Evolutionary conservation across 2,888 invertebrate species (phyloP).

Genomic region (Nowickia ferox): DNA sequence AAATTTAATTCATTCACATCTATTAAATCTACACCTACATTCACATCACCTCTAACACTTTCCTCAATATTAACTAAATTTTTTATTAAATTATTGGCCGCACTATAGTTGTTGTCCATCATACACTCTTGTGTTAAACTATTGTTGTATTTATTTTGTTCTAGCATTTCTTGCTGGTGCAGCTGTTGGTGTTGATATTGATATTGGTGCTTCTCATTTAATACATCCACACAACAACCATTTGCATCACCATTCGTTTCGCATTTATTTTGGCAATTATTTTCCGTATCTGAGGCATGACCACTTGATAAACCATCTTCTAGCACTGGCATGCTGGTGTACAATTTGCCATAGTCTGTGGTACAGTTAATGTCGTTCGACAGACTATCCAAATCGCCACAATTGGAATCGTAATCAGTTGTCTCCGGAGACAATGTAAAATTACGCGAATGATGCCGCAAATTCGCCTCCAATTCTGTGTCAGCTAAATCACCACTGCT

Average conservation of each 20-base stretch:
- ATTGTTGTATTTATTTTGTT: conserved; percentile 75
- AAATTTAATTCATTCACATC: conserved; percentile 55
- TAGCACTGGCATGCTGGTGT: conserved; percentile 93
- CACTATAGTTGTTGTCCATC: conserved; percentile 72
- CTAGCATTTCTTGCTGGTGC: conserved; percentile 69
- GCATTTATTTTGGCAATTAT: conserved; percentile 84
- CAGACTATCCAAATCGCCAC: conserved; percentile 91
- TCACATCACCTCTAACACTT: conserved; percentile 16
- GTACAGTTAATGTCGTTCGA: conserved; percentile 83
- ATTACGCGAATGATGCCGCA: conserved; percentile 87
- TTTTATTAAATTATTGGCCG: conserved; percentile 64
- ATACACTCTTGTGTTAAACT: conserved; percentile 71
- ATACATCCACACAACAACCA: conserved; percentile 61
- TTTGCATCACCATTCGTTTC: conserved; percentile 71
- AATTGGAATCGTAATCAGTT: conserved; percentile 95
- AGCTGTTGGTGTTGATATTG: conserved; percentile 61
- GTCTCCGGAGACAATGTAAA: conserved; percentile 96
- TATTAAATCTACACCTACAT: conserved; percentile 64
- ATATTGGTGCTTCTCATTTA: conserved; percentile 68
- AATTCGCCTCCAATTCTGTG: conserved; percentile 81
- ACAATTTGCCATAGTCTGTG: conserved; percentile 87
- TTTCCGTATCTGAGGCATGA: conserved; percentile 96
- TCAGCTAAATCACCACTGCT: conserved; percentile 82
- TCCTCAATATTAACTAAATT: conserved; percentile 66
- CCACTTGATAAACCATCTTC: conserved; percentile 97